These are phyloP conservation scores for Anticlea derivata DNA, from an alignment of 2,888 invertebrate genomes.

Conservation along the genomic window DNA sequence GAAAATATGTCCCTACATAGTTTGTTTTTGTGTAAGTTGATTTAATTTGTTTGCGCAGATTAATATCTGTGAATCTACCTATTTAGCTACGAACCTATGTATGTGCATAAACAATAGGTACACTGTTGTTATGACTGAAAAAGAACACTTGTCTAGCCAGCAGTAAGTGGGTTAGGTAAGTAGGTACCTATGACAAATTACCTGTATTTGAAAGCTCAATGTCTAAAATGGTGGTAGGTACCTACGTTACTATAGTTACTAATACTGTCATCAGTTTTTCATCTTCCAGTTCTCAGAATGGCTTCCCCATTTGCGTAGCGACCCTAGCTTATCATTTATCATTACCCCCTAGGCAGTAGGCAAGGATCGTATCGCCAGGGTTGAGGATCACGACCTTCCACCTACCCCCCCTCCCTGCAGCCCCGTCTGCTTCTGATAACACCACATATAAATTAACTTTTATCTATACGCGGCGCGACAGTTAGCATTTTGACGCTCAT, in stretches of 20 bases:
- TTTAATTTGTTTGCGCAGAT: no score
- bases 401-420: conserved; percentile 51
- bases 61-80: no score
- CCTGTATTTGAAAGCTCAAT: no score
- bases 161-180: no score
- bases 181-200: neutral
- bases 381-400: conserved; percentile 61
- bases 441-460: conserved; percentile 64
- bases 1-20: no score
- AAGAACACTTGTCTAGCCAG: no score
- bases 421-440: conserved; percentile 67
- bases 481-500: conserved; percentile 40
- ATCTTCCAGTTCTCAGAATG: conserved; percentile 8
- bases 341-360: conserved; percentile 77
- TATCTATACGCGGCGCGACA: conserved; percentile 50
- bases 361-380: conserved; percentile 67
- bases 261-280: neutral
- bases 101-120: no score
- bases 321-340: conserved; percentile 52
- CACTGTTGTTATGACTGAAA: no score
- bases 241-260: no score
- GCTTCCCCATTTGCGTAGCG: conserved; percentile 22
- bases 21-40: no score
- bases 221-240: neutral
- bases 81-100: no score